Evolutionary conservation across 2,797 vertebrate genomes (phyloP), one percentile per base, ranked within the genome.

Genomic region (Leucoraja ocellata): DNA sequence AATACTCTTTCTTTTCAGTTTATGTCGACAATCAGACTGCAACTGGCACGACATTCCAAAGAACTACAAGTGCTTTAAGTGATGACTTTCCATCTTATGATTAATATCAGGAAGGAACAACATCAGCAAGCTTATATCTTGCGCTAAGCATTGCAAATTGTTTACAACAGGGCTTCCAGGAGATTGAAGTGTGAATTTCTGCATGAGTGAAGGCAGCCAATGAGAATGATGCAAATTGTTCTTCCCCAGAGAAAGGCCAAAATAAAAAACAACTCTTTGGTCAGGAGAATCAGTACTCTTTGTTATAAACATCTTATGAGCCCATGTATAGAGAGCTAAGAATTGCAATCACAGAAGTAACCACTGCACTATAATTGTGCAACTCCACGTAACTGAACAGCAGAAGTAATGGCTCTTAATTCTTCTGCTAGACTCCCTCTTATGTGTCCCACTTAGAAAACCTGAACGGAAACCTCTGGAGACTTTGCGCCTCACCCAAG

Each of bases 1-100:
- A n/a, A 88, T 36, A 68, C n/a, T 9, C 36, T 18, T 88, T 88
- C 36, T 88, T n/a, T 16, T 58, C 54, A 88, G 68, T 36, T 88
- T 88, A 88, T 28, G 18, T n/a, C n/a, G 9, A 11, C 61, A 36
- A 88, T 28, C 36, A 88, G 10, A 36, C 7, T 8, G 63, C 6
- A 88, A 68, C 61, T 88, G 61, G n/a, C n/a, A 88, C 9, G 36
- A 36, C 68, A 68, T 88, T 65, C n/a, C 84, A 65, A n/a, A 88
- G 32, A 68, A 68, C n/a, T 18, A 7, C 6, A 88, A 65, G 36
- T 86, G n/a, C n/a, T n/a, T 36, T 65, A 32, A 88, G 16, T 88
- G 63, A 36, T 32, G 28, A 18, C 36, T 78, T 88, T 88, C 61
- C 16, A 36, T 36, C 61, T 8, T 88, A n/a, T 68, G 61, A 88